A percentile compares a stretch with the other conserved stretches of the same genome.
phyloP scores from a whole-genome alignment of 2,113 vertebrate species.

The Paralichthys olivaceus region DNA sequence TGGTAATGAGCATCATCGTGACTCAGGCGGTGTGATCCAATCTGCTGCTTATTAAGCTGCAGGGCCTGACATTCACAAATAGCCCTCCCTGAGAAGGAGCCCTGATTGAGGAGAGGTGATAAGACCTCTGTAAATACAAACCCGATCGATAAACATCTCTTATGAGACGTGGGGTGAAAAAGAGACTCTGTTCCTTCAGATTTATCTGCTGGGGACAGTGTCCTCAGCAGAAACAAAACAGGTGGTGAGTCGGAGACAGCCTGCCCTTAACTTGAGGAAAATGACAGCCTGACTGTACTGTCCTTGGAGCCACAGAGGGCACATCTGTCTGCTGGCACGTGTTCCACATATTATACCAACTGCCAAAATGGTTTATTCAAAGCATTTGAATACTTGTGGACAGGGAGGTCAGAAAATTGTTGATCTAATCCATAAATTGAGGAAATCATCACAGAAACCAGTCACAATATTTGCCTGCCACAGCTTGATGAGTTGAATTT shows the following conservation, averaged over 20 bases:
- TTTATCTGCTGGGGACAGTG: constrained; percentile 9
- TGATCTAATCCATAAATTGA: not conserved
- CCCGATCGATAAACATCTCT: constrained; percentile 45
- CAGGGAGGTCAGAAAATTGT: not conserved
- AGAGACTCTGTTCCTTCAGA: constrained; percentile 21
- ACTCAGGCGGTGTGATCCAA: constrained; percentile 52
- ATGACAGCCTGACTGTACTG: constrained; percentile 52
- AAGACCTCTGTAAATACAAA: constrained; percentile 27
- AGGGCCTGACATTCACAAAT: constrained; percentile 41
- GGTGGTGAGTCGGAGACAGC: constrained; percentile 67
- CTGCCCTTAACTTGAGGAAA: constrained; percentile 52
- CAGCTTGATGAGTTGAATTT: constrained; percentile 6
- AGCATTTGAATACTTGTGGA: not conserved
- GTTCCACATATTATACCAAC: not conserved
- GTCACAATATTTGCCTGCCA: not conserved
- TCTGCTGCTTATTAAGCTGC: constrained; percentile 61
- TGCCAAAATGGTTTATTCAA: constrained; percentile 10
- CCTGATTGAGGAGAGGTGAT: constrained; percentile 24
- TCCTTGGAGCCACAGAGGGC: constrained; percentile 67
- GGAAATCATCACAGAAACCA: not conserved
- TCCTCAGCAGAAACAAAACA: constrained; percentile 31
- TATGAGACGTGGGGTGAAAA: constrained; percentile 23
- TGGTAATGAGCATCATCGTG: constrained; percentile 54
- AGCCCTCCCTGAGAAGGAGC: not conserved
- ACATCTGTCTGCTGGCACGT: constrained; percentile 44